Evolutionary conservation across 2,113 vertebrate genomes (phyloP).

Genomic region (Calyptomena viridis): DNA sequence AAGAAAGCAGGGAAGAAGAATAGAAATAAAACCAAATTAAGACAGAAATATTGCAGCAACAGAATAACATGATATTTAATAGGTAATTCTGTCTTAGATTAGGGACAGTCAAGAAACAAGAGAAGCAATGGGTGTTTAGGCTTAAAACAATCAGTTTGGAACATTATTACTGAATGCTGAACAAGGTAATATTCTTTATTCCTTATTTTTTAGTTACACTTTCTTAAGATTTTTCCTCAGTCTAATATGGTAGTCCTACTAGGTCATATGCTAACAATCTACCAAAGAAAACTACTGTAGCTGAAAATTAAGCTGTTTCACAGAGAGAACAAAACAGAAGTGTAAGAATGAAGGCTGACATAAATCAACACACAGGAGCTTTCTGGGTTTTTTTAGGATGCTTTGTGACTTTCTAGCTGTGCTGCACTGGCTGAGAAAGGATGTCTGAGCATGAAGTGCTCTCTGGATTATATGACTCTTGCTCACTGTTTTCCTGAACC

Average conservation of each 20-base stretch:
- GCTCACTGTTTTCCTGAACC: neutral
- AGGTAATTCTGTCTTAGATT: neutral
- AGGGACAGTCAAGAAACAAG: neutral
- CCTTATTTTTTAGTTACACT: neutral
- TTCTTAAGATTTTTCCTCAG: neutral
- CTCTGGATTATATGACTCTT: neutral
- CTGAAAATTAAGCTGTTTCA: neutral
- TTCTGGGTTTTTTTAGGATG: neutral
- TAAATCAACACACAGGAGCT: neutral
- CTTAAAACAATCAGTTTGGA: neutral
- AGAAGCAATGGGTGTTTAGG: neutral
- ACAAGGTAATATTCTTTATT: neutral
- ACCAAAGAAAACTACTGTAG: neutral
- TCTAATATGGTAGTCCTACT: neutral
- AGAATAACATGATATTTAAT: neutral
- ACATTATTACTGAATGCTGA: neutral
- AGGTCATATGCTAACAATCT: neutral
- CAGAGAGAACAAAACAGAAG: neutral
- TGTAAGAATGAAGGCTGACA: neutral
- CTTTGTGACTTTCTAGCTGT: neutral
- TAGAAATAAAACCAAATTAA: neutral
- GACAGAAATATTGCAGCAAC: neutral
- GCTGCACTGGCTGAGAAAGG: neutral
- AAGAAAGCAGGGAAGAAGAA: neutral
- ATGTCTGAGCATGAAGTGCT: neutral